Percentiles rank a stretch among this genome's conserved stretches.
Evolutionary conservation across 2,113 vertebrate species (phyloP).

Genomic region (Notothenia coriiceps): DNA sequence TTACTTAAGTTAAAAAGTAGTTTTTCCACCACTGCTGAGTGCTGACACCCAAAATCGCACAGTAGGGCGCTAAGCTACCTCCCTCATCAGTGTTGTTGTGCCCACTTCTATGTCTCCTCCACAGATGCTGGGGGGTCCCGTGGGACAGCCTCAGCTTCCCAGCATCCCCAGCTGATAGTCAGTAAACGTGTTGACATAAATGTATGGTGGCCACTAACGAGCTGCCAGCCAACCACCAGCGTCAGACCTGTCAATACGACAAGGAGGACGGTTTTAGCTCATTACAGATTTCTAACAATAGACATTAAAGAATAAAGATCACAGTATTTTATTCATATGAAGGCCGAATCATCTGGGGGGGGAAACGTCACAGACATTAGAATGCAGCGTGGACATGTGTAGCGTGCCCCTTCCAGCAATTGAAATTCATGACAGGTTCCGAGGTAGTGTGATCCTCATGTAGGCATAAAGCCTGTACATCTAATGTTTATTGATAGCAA

Average conservation of each 20-base stretch:
- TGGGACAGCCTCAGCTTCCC: conserved; percentile 63
- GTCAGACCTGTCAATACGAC: conserved; percentile 70
- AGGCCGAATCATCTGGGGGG: conserved; percentile 14
- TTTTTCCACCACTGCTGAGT: neutral
- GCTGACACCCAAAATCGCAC: conserved; percentile 32
- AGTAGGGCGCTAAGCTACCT: conserved; percentile 44
- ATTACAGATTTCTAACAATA: conserved; percentile 65
- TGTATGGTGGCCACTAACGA: conserved; percentile 78
- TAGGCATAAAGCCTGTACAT: conserved; percentile 76
- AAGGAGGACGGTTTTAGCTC: conserved; percentile 53
- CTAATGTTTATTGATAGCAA: conserved; percentile 80
- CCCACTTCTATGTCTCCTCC: conserved; percentile 59
- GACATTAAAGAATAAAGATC: conserved; percentile 52
- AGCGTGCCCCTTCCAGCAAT: conserved; percentile 52
- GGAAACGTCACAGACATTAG: conserved; percentile 43
- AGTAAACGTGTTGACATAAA: conserved; percentile 77
- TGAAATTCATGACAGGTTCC: conserved; percentile 79
- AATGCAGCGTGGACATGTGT: conserved; percentile 64
- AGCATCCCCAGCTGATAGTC: conserved; percentile 60
- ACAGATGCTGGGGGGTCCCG: conserved; percentile 59
- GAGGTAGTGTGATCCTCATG: conserved; percentile 61
- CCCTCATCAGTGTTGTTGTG: conserved; percentile 28
- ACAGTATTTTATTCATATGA: conserved; percentile 46
- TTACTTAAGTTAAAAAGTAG: too few species aligned
- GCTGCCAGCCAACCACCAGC: conserved; percentile 70